A percentile compares a stretch with the other conserved stretches of the same genome.
phyloP scores from a whole-genome alignment of 2,888 invertebrate genomes.

The Lottia scabra region DNA sequence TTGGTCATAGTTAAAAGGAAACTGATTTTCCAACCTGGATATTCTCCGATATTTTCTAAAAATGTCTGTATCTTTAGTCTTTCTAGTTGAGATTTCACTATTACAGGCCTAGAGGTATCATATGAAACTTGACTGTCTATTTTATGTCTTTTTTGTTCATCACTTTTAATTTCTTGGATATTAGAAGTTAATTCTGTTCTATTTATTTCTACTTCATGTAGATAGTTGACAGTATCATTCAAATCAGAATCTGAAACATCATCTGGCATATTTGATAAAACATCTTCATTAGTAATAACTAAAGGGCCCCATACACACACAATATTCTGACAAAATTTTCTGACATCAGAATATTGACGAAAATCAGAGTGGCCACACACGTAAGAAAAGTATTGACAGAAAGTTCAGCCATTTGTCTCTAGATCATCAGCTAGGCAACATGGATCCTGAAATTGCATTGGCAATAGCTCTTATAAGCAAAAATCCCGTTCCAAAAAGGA shows the following conservation, averaged over 20 bases:
- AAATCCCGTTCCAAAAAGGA: too few species aligned
- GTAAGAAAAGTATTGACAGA: too few species aligned
- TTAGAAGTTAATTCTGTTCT: neutral
- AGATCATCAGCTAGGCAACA: too few species aligned
- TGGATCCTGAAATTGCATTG: too few species aligned
- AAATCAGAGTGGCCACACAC: too few species aligned
- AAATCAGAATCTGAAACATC: neutral
- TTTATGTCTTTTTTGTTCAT: neutral
- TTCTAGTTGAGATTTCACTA: conserved; percentile 3
- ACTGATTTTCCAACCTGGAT: neutral
- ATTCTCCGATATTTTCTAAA: neutral
- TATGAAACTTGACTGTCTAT: neutral
- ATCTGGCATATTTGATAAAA: neutral
- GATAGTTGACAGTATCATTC: neutral
- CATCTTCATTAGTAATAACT: neutral
- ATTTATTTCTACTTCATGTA: neutral
- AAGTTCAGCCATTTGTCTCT: too few species aligned
- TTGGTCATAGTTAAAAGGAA: neutral
- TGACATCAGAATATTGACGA: too few species aligned
- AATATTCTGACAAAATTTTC: too few species aligned
- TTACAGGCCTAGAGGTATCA: neutral
- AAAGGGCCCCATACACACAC: too few species aligned
- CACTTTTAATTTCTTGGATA: neutral
- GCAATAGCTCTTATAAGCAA: too few species aligned
- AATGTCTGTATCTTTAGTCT: neutral